Percentiles rank a stretch among this genome's conserved stretches.
Conservation (phyloP, 2,888 invertebrate species). For the Nephrotoma guestfalica region DNA sequence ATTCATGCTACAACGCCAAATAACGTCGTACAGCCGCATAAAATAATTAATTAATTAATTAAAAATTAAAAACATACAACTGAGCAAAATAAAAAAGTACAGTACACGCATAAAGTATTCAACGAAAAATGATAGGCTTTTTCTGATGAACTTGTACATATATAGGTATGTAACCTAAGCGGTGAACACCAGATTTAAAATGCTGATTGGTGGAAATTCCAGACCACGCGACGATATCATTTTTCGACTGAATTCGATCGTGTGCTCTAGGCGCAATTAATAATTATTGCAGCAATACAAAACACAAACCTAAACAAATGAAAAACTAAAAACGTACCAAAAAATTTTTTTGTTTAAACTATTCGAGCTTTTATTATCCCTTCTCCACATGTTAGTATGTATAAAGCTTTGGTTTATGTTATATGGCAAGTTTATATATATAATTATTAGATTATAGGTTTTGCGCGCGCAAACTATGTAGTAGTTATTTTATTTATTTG, state of each 20-base stretch:
- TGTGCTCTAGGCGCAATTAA: neutral
- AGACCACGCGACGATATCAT: neutral
- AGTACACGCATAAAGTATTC: neutral
- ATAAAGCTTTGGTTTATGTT: neutral
- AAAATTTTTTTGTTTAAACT: constrained; percentile 3
- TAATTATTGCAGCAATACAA: neutral
- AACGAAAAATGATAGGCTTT: neutral
- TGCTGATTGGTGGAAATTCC: neutral
- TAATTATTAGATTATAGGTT: neutral
- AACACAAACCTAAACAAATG: neutral
- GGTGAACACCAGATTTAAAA: neutral
- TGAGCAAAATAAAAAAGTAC: neutral
- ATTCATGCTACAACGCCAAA: neutral
- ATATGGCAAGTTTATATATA: neutral
- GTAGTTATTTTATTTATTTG: neutral
- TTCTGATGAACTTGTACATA: neutral
- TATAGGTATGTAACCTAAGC: neutral
- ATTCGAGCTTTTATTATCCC: neutral
- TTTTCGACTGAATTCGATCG: neutral
- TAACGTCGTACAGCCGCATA: neutral
- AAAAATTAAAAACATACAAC: neutral
- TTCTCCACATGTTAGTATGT: constrained; percentile 1
- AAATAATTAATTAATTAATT: neutral
- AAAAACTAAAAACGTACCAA: neutral
- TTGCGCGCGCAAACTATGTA: neutral